Base-by-base conservation (phyloP, 2,113 vertebrate species). In the Proterorhinus semilunaris region DNA sequence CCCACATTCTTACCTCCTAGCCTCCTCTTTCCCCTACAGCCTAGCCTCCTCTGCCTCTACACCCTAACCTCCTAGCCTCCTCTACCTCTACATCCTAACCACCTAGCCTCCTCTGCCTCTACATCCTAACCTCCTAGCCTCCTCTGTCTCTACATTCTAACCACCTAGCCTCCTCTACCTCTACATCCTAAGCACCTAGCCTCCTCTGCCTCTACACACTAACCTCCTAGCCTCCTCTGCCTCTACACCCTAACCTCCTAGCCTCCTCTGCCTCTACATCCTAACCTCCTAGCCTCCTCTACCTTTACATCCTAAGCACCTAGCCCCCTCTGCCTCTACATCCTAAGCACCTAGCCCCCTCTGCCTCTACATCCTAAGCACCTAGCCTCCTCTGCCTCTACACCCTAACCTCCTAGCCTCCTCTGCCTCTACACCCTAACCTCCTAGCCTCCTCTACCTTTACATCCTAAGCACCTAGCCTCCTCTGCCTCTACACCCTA, bases 51-150 rank as follows among this genome's bases (percentile, higher is more conserved):
- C 6, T 55, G 10, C 10, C 53, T 70, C 79, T 79, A 74, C 66
- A 49, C 74, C 21, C 15, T 51, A 2, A 7, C 7, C 15, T 51
- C 50, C 5, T n/a, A n/a, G 15, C 50, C 5, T 15, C 10, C 10
- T 55, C 16, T 54, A 10, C 53, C 53, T 21, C 16, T 17, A 10
- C 2, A 5, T 27, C 27, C 52, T 54, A 5, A 9, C 53, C 10
- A 21, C 53, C n/a, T 17, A 17, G 6, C 52, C 53, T 55, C 53
- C 10, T 10, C 6, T 55, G 10, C 10, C 53, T 70, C 79, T 79
- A 74, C 66, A 49, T 76, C 68, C 78, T 79, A 80, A 66, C 71
- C 78, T 72, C 51, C 16, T 81, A 82, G 62, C 75, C 76, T 81
- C 66, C 58, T 65, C n/a, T n/a, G n/a, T n/a, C n/a, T n/a, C n/a